A percentile compares a stretch with the other conserved stretches of the same genome.
Evolutionary conservation across 2,797 vertebrate species (phyloP).

Genomic region (Cetoscarus ocellatus): DNA sequence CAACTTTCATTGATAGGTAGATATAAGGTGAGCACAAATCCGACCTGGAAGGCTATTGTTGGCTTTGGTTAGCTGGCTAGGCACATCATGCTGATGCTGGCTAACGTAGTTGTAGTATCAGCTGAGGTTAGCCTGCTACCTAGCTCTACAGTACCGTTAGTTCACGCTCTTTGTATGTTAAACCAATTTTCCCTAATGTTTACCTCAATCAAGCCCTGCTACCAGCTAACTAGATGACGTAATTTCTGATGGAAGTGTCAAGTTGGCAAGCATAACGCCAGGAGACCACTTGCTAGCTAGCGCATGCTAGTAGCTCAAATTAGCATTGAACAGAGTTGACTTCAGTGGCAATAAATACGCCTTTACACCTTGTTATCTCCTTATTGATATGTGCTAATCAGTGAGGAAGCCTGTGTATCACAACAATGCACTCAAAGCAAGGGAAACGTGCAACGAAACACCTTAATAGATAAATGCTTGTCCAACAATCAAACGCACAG

Average conservation of each 20-base stretch:
- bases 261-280: conserved; percentile 58
- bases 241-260: conserved; percentile 54
- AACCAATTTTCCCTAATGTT: not conserved
- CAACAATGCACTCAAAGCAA: too few species aligned
- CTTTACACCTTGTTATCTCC: conserved; percentile 31
- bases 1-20: conserved; percentile 54
- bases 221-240: conserved; percentile 24
- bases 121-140: conserved; percentile 61
- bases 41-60: conserved; percentile 77
- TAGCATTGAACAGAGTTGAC: conserved; percentile 68
- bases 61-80: conserved; percentile 81
- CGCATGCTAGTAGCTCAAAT: conserved; percentile 82
- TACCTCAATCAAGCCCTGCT: not conserved
- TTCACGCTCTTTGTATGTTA: not conserved
- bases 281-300: conserved; percentile 72
- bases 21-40: conserved; percentile 63
- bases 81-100: conserved; percentile 75
- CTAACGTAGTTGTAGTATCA: conserved; percentile 69
- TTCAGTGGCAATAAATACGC: conserved; percentile 39
- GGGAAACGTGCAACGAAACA: conserved; percentile 29
- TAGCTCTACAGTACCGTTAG: conserved; percentile 28
- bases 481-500: conserved; percentile 21
- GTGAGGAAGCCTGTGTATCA: too few species aligned
- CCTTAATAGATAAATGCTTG: conserved; percentile 41
- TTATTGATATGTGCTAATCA: not conserved